Percentiles rank a stretch among this genome's conserved stretches.
Conservation (phyloP, 1,140 invertebrate species). For the Leptoteleia sp. region DNA sequence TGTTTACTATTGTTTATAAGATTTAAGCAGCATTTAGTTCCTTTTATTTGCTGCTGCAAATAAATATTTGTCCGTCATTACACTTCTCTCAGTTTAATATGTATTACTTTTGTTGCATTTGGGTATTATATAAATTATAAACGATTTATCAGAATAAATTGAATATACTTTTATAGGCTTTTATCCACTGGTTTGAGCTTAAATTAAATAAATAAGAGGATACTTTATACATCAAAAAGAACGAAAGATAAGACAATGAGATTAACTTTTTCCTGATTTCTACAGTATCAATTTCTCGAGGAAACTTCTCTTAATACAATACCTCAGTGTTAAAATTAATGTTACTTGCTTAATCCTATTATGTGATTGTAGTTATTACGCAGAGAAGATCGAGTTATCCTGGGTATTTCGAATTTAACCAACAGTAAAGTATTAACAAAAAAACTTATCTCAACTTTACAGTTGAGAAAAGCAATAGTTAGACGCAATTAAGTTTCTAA, state of each 20-base stretch:
- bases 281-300: slow-evolving; percentile 5
- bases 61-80: too few species aligned
- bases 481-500: too few species aligned
- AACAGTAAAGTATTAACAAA: not conserved
- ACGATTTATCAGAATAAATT: too few species aligned
- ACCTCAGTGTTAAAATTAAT: slow-evolving; percentile 8
- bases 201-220: not conserved
- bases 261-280: slow-evolving; percentile 14
- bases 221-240: slow-evolving; percentile 2
- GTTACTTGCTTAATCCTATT: slow-evolving; percentile 15
- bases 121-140: too few species aligned
- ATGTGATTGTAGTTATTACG: slow-evolving; percentile 1
- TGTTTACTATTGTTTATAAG: slow-evolving; percentile 6
- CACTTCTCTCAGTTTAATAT: too few species aligned
- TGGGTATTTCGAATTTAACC: not conserved
- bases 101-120: too few species aligned
- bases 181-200: not conserved
- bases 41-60: too few species aligned
- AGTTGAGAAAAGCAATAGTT: too few species aligned
- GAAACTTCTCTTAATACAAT: slow-evolving; percentile 5
- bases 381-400: slow-evolving; percentile 1
- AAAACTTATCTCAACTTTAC: too few species aligned
- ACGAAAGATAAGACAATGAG: slow-evolving; percentile 6
- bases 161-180: too few species aligned
- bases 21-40: not conserved